Evolutionary conservation across 1,140 invertebrate species (phyloP).

Genomic region (Heliconius himera): DNA sequence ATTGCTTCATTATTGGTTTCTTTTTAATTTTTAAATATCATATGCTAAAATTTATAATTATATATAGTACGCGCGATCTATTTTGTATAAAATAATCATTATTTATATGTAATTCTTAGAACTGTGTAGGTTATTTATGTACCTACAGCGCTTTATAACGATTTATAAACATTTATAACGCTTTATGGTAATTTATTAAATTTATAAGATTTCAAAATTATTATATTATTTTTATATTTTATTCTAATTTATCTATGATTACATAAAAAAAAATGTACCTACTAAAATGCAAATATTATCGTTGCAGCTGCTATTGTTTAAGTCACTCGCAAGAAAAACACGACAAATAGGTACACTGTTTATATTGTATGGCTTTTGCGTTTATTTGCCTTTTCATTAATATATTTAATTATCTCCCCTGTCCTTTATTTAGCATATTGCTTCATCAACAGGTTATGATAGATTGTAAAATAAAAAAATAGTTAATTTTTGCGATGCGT

Average conservation of each 20-base stretch:
- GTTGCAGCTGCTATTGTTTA: constrained; percentile 81
- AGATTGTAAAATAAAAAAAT: constrained; percentile 14
- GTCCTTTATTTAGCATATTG: constrained; percentile 19
- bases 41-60: not conserved
- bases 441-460: constrained; percentile 23
- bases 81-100: not conserved
- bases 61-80: not conserved
- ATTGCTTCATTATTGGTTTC: not conserved
- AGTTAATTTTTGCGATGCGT: constrained; percentile 20
- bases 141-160: not conserved
- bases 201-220: not conserved
- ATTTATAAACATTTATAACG: not conserved
- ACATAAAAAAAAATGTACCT: constrained; percentile 42
- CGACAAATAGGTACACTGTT: constrained; percentile 76
- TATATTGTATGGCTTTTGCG: constrained; percentile 68
- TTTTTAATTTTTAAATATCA: not conserved
- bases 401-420: constrained; percentile 29
- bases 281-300: constrained; percentile 68
- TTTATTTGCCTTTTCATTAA: constrained; percentile 51
- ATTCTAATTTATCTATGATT: not conserved
- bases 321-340: constrained; percentile 76
- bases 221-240: not conserved
- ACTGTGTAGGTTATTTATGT: not conserved
- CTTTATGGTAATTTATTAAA: not conserved
- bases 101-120: not conserved